Conservation (phyloP, 1,140 invertebrate species). For the Dendroctonus ponderosae region DNA sequence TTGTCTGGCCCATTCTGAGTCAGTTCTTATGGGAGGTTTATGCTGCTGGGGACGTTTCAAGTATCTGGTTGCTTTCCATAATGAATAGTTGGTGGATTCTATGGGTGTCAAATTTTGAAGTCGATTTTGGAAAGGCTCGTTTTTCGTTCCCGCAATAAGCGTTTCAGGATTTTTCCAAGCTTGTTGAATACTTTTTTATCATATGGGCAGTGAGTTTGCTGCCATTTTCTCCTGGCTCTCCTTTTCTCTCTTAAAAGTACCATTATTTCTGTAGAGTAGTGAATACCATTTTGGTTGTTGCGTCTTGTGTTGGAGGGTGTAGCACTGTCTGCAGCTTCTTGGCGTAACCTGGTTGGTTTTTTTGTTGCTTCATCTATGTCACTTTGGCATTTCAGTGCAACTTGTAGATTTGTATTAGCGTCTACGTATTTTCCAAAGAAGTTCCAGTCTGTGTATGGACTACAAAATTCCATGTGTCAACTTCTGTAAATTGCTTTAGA, state of each 20-base stretch:
- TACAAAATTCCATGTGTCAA: slow-evolving; percentile 6
- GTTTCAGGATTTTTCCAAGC: not conserved
- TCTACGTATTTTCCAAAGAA: slow-evolving; percentile 10
- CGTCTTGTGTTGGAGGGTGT: not conserved
- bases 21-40: slow-evolving; percentile 2
- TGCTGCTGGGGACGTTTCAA: slow-evolving; percentile 3
- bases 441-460: slow-evolving; percentile 18
- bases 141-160: not conserved
- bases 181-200: slow-evolving; percentile 2
- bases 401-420: not conserved
- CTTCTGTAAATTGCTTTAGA: slow-evolving; percentile 7
- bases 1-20: no score
- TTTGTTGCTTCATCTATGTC: slow-evolving; percentile 10
- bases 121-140: not conserved
- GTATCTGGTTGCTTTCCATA: slow-evolving; percentile 7
- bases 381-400: slow-evolving; percentile 10
- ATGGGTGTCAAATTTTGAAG: not conserved
- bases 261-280: not conserved
- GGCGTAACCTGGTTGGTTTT: not conserved
- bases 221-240: no score
- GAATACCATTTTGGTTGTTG: not conserved
- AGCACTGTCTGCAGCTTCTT: not conserved
- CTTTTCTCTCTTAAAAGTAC: not conserved
- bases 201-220: no score
- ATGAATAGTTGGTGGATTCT: slow-evolving; percentile 2